Evolutionary conservation across 2,113 vertebrate species (phyloP).

Genomic region (Phodopus roborovskii): DNA sequence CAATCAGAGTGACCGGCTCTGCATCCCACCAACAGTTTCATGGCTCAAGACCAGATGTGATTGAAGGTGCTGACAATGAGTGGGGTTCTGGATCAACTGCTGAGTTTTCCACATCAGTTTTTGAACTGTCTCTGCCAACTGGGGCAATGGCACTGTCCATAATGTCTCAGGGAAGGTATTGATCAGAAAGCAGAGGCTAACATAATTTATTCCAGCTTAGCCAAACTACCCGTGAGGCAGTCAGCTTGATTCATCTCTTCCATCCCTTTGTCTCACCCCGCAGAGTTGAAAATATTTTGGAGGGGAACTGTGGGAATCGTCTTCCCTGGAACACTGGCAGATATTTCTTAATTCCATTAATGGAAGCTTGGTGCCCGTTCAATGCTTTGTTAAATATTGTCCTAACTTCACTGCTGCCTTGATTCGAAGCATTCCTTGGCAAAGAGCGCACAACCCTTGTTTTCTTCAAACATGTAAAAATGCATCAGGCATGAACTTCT

Average conservation of each 20-base stretch:
- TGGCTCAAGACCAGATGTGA: conserved; percentile 85
- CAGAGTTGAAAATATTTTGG: conserved; percentile 67
- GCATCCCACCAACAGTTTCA: conserved; percentile 83
- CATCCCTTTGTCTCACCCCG: conserved; percentile 37
- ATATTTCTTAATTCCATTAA: conserved; percentile 79
- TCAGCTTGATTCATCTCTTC: conserved; percentile 62
- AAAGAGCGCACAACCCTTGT: not conserved
- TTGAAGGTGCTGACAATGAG: conserved; percentile 80
- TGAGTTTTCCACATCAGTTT: conserved; percentile 83
- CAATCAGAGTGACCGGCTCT: conserved; percentile 79
- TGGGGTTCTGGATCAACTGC: conserved; percentile 82
- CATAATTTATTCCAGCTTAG: conserved; percentile 70
- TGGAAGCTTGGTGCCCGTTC: conserved; percentile 63
- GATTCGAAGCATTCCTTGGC: conserved; percentile 46
- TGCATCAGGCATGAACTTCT: not conserved
- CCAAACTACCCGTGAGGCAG: conserved; percentile 59
- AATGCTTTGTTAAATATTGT: conserved; percentile 50
- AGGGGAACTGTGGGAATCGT: conserved; percentile 76
- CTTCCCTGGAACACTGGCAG: conserved; percentile 73
- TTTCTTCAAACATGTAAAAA: conserved; percentile 13
- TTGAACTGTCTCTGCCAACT: conserved; percentile 76
- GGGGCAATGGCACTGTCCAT: conserved; percentile 57
- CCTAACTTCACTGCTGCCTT: not conserved
- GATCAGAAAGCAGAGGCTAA: conserved; percentile 80
- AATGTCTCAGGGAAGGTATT: conserved; percentile 68